phyloP scores from a whole-genome alignment of 2,888 invertebrate species.

The Ferdinandea cuprea region DNA sequence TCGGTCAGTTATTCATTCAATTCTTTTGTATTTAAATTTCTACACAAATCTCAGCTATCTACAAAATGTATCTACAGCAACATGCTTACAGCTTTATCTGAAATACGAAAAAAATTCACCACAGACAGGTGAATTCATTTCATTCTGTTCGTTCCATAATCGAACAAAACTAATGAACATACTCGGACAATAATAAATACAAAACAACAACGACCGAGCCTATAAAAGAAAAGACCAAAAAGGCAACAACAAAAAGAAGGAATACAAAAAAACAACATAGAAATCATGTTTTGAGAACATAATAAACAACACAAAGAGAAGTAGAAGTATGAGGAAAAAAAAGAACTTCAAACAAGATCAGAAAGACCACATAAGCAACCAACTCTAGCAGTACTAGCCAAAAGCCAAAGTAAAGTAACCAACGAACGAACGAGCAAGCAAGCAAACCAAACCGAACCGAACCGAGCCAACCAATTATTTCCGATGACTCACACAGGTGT shows the following conservation, averaged over 20 bases:
- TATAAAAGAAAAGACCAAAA: constrained; percentile 14
- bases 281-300: constrained; percentile 71
- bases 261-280: constrained; percentile 25
- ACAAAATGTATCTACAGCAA: constrained; percentile 6
- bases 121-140: constrained; percentile 50
- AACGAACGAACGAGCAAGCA: constrained; percentile 40
- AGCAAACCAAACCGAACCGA: constrained; percentile 52
- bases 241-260: constrained; percentile 16
- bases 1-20: constrained; percentile 42
- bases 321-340: constrained; percentile 1
- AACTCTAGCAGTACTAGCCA: constrained; percentile 10
- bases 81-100: constrained; percentile 18
- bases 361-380: constrained; percentile 31
- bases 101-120: constrained; percentile 38
- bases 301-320: constrained; percentile 56
- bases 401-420: constrained; percentile 3
- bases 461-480: constrained; percentile 58
- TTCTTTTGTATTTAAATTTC: constrained; percentile 62
- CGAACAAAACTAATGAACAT: constrained; percentile 62
- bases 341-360: constrained; percentile 36
- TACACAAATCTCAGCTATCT: constrained; percentile 55
- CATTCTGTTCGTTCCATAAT: constrained; percentile 41
- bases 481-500: constrained; percentile 75
- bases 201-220: constrained; percentile 31
- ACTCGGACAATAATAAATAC: constrained; percentile 50